Percentiles rank a stretch among this genome's conserved stretches.
Evolutionary conservation across 2,113 vertebrate genomes (phyloP).

Genomic region (Prochilodus magdalenae): DNA sequence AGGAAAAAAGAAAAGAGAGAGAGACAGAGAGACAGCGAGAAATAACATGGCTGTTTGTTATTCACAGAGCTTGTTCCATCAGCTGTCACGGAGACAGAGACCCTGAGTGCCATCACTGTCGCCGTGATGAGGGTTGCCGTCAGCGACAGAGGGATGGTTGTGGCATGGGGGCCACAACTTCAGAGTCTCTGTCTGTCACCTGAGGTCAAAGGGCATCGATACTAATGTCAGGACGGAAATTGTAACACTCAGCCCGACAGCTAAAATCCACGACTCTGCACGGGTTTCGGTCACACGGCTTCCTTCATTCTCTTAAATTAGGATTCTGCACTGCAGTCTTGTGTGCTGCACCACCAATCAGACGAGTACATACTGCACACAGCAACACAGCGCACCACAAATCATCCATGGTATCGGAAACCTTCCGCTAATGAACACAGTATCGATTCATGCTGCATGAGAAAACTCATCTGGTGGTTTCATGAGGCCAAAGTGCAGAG

Average conservation of each 20-base stretch:
- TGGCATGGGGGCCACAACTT: slow-evolving; percentile 15
- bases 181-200: slow-evolving; percentile 25
- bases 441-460: background rate
- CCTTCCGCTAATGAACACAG: background rate
- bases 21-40: background rate
- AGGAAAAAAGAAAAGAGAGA: background rate
- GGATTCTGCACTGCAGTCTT: background rate
- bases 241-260: slow-evolving; percentile 5
- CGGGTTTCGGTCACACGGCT: background rate
- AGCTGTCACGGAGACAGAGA: slow-evolving; percentile 48
- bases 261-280: background rate
- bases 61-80: slow-evolving; percentile 39
- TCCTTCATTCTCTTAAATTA: background rate
- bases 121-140: slow-evolving; percentile 32
- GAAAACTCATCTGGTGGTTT: background rate
- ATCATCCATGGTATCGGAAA: background rate
- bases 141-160: slow-evolving; percentile 28
- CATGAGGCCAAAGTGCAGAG: background rate
- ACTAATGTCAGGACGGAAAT: slow-evolving; percentile 10
- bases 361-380: background rate
- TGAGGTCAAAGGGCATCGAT: slow-evolving; percentile 45
- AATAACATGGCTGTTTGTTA: slow-evolving; percentile 22
- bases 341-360: background rate
- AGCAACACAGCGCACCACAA: background rate
- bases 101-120: slow-evolving; percentile 47